Conservation (phyloP, 2,888 invertebrate species). For the Caenorhabditis uteleia region DNA sequence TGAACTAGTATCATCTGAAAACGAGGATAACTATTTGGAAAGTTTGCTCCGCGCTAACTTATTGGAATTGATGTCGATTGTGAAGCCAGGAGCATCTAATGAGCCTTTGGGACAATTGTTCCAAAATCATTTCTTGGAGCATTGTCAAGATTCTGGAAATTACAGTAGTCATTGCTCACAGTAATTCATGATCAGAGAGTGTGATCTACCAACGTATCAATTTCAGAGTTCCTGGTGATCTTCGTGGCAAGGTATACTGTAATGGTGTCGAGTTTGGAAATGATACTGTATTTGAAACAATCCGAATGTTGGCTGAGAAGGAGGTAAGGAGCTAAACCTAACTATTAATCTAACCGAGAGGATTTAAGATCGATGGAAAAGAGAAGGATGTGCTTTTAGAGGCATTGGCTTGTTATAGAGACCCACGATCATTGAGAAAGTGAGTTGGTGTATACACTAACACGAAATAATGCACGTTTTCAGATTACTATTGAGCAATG, state of each 20-base stretch:
- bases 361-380: slow-evolving; percentile 13
- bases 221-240: slow-evolving; percentile 46
- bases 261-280: slow-evolving; percentile 48
- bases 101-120: slow-evolving; percentile 20
- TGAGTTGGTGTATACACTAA: too few relatives aligned
- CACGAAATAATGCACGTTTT: too few relatives aligned
- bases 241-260: slow-evolving; percentile 48
- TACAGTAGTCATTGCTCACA: slow-evolving; percentile 43
- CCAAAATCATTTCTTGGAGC: slow-evolving; percentile 16
- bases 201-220: background rate
- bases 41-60: slow-evolving; percentile 13
- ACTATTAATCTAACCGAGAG: background rate
- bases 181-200: slow-evolving; percentile 14
- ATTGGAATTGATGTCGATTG: slow-evolving; percentile 25
- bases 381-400: slow-evolving; percentile 21
- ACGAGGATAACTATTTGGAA: slow-evolving; percentile 13
- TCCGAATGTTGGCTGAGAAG: slow-evolving; percentile 24
- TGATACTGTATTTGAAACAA: slow-evolving; percentile 32
- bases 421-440: slow-evolving; percentile 16
- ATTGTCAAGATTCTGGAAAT: slow-evolving; percentile 15
- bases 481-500: too few relatives aligned
- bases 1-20: slow-evolving; percentile 6
- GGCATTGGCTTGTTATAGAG: slow-evolving; percentile 30
- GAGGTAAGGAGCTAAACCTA: slow-evolving; percentile 13
- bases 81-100: slow-evolving; percentile 30